Evolutionary conservation across 37 sponge, comb jelly and placozoan species (phyloP), one percentile per base, ranked within the genome.

Genomic region (Axinella damicornis): DNA sequence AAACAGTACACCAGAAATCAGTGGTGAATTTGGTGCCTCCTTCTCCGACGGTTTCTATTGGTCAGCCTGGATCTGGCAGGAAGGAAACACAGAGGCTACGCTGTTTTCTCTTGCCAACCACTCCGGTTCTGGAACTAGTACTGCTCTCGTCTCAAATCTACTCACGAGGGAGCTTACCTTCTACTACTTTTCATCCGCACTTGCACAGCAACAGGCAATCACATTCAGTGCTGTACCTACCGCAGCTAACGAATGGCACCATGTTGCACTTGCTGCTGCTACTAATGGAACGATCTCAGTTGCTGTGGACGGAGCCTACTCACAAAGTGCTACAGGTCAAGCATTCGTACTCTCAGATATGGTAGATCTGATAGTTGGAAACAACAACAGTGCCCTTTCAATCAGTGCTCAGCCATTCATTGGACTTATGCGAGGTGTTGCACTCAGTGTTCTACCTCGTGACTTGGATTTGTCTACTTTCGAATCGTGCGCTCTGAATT

Each of bases 1-100:
- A 1, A n/a, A 20, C 37, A 36, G 64, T 15, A 31, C 73, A 24
- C 53, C 86, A 17, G 40, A 59, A 0, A 37, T 76, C 22, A 35
- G 4, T 64, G 18, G n/a, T 20, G 20, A 33, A 22, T 59, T 57
- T 58, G 18, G 21, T 31, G 20, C 30, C 5, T 40, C 19, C 14
- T 5, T 9, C 0, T 24, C 62, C 21, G 28, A 58, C 2, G 86
- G 63, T 21, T 38, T 86, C 13, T 86, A 79, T 55, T 86, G 21
- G 32, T 79, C 86, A 5, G 78, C 38, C 17, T 86, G 86, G 86
- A 52, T 78, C 24, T 86, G 86, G 86, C 86, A 78, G 35, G 79
- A 78, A 18, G 30, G 46, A 25, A 56, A 55, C 32, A 76, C 67
- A 40, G 22, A 27, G 2, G 70, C 33, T 6, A 70, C 33, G 25